phyloP scores from a whole-genome alignment of 2,888 invertebrate species.

The Nymphalis urticae region DNA sequence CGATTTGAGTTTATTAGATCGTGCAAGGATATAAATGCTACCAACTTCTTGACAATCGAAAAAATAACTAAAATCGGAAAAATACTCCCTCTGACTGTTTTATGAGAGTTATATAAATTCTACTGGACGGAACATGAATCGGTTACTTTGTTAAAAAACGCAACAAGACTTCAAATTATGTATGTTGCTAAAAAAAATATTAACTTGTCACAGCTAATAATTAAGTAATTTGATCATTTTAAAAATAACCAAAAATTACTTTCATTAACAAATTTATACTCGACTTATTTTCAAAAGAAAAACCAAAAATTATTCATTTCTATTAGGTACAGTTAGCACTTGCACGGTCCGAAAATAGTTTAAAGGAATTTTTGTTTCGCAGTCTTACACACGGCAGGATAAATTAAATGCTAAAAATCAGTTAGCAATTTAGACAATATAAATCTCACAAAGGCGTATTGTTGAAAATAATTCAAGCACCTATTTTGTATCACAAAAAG shows the following conservation, averaged over 20 bases:
- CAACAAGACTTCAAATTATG: not conserved
- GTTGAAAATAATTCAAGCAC: conserved; percentile 25
- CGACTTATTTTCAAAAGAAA: no score
- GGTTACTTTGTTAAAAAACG: not conserved
- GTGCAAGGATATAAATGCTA: conserved; percentile 3
- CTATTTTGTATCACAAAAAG: conserved; percentile 31
- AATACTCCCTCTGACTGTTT: no score
- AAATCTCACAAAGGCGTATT: conserved; percentile 26
- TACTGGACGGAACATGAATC: conserved; percentile 5
- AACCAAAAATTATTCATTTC: not conserved
- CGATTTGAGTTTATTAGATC: not conserved
- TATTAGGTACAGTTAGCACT: not conserved
- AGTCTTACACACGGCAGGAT: conserved; percentile 37
- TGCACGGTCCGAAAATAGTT: not conserved
- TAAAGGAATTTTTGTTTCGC: conserved; percentile 13
- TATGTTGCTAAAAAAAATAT: not conserved
- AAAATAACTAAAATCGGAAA: no score
- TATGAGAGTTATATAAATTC: not conserved
- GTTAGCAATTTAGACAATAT: conserved; percentile 12
- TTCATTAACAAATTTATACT: not conserved
- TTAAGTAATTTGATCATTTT: no score
- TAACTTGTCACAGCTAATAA: no score
- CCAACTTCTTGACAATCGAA: not conserved
- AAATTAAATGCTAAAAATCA: conserved; percentile 35
- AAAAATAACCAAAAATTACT: no score